phyloP scores from a whole-genome alignment of 2,797 vertebrate genomes.

The Ambastaia sidthimunki region DNA sequence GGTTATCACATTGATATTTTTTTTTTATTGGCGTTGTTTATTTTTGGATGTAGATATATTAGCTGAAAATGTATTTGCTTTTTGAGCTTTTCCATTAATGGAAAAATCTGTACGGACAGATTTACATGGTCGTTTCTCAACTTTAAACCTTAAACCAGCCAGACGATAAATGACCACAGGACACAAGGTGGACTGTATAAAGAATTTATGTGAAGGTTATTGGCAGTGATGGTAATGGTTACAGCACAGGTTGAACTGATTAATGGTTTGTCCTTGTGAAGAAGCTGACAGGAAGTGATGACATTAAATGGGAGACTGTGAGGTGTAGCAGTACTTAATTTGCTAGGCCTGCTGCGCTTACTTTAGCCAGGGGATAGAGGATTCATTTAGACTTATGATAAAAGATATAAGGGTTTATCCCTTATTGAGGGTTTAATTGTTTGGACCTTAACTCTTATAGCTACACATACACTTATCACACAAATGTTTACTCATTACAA shows the following conservation, averaged over 20 bases:
- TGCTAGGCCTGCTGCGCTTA: neutral
- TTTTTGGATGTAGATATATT: neutral
- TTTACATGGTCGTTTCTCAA: neutral
- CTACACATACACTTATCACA: too few species aligned
- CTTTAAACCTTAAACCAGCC: neutral
- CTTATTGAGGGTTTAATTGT: too few species aligned
- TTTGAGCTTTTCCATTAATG: neutral
- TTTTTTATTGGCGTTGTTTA: neutral
- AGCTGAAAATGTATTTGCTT: constrained; percentile 1
- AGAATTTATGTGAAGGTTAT: neutral
- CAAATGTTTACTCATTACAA: neutral
- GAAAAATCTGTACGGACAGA: neutral
- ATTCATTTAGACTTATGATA: neutral
- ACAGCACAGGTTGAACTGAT: neutral
- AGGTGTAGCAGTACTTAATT: neutral
- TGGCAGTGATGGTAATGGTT: neutral
- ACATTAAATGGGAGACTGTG: neutral
- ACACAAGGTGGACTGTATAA: neutral
- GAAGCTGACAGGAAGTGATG: neutral
- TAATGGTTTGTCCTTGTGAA: neutral
- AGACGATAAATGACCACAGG: neutral
- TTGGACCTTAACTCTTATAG: too few species aligned
- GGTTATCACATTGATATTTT: neutral
- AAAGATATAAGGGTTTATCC: neutral
- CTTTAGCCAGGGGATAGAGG: neutral